Conservation (phyloP, 2,113 vertebrate genomes). For the Polyodon spathula region DNA sequence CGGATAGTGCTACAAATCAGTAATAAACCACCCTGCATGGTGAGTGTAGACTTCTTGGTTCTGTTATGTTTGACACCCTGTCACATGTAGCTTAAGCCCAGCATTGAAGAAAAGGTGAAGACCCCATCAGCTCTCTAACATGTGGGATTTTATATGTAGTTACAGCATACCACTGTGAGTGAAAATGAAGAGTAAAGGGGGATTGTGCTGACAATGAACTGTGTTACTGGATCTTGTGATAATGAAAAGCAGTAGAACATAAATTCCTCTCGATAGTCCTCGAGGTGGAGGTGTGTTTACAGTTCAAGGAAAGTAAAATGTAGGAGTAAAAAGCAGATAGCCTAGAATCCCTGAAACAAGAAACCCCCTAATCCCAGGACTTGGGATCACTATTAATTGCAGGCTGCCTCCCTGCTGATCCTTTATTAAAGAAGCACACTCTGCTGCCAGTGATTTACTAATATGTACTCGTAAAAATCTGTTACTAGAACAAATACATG, state of each 20-base stretch:
- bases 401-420: constrained; percentile 53
- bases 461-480: constrained; percentile 23
- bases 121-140: constrained; percentile 61
- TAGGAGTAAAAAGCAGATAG: constrained; percentile 79
- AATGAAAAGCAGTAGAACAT: constrained; percentile 96
- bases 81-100: constrained; percentile 64
- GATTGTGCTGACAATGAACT: constrained; percentile 95
- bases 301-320: constrained; percentile 66
- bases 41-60: constrained; percentile 55
- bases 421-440: constrained; percentile 42
- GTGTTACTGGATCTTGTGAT: constrained; percentile 97
- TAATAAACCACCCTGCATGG: constrained; percentile 54
- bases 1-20: constrained; percentile 64
- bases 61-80: constrained; percentile 62
- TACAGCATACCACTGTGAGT: constrained; percentile 67
- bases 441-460: constrained; percentile 59
- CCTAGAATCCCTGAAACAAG: constrained; percentile 71
- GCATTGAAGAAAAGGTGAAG: constrained; percentile 58
- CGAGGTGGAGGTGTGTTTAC: constrained; percentile 82
- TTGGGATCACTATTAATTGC: constrained; percentile 62
- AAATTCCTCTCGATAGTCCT: constrained; percentile 82
- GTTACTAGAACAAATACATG: constrained; percentile 28
- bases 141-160: constrained; percentile 80
- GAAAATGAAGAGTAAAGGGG: constrained; percentile 89
- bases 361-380: constrained; percentile 69